Percentiles rank a stretch among this genome's conserved stretches.
Conservation (phyloP, 2,888 invertebrate genomes). For the Drosophila ustulata region DNA sequence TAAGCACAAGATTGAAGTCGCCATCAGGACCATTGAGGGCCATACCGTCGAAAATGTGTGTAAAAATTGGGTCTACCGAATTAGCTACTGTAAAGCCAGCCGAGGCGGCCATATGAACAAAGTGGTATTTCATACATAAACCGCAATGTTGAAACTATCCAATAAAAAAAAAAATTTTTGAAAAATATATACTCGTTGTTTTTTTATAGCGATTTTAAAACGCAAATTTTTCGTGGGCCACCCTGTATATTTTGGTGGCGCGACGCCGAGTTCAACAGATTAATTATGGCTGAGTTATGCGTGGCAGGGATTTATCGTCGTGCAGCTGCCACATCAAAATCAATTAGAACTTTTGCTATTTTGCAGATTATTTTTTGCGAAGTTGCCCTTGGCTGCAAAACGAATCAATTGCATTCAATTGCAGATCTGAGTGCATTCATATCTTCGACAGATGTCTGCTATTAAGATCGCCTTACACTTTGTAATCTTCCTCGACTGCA, state of each 20-base stretch:
- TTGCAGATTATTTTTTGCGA: slow-evolving; percentile 8
- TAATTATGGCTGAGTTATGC: slow-evolving; percentile 64
- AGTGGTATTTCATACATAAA: too few species aligned
- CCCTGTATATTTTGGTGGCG: slow-evolving; percentile 15
- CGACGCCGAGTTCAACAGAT: slow-evolving; percentile 60
- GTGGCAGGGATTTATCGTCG: slow-evolving; percentile 43
- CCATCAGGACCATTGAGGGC: too few species aligned
- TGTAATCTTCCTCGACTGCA: slow-evolving; percentile 21
- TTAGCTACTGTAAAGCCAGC: too few species aligned
- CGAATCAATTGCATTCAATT: background rate
- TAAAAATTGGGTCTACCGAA: too few species aligned
- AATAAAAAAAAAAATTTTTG: too few species aligned
- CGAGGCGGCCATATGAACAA: too few species aligned
- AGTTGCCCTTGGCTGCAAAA: slow-evolving; percentile 23
- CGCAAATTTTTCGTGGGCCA: too few species aligned
- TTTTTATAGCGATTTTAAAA: too few species aligned
- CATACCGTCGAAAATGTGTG: too few species aligned
- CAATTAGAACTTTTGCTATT: slow-evolving; percentile 45
- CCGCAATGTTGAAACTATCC: too few species aligned
- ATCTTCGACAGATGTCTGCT: background rate
- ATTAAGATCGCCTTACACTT: slow-evolving; percentile 13
- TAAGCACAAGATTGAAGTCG: too few species aligned
- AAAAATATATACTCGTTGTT: too few species aligned
- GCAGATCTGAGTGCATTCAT: background rate
- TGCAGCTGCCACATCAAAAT: slow-evolving; percentile 34